These are phyloP conservation scores for Oceanodroma tethys DNA, from an alignment of 2,113 vertebrate genomes.

Conservation along the genomic window DNA sequence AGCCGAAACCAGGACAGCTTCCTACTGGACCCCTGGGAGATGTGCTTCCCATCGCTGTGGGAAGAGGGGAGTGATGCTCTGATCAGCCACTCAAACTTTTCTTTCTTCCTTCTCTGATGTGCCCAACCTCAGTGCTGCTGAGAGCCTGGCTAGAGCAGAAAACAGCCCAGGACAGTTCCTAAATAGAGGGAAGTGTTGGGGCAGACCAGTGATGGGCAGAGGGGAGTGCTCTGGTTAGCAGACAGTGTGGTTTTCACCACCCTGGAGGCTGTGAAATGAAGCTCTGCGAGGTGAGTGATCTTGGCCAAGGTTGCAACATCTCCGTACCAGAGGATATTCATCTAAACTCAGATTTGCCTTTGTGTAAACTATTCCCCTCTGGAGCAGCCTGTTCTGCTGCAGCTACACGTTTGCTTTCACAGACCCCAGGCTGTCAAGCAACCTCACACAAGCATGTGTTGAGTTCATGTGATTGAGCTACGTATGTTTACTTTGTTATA, in stretches of 20 bases:
- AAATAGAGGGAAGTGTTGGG: neutral
- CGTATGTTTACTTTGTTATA: conserved; percentile 35
- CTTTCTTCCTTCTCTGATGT: neutral
- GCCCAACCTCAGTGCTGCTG: neutral
- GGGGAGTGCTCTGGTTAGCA: neutral
- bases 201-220: neutral
- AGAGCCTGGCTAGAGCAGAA: neutral
- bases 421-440: neutral
- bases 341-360: neutral
- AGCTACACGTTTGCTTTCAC: neutral
- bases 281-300: neutral
- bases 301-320: neutral
- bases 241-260: neutral
- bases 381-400: neutral
- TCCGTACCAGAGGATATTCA: neutral
- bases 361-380: neutral
- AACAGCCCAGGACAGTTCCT: neutral
- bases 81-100: neutral
- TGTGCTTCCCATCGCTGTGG: neutral
- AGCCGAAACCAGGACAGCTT: neutral
- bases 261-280: neutral
- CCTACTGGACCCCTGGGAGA: neutral
- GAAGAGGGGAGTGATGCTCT: neutral
- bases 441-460: neutral
- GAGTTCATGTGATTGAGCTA: neutral